These are phyloP conservation scores for Sabellastarte sp. DNA, from an alignment of 2,888 invertebrate genomes.

Conservation along the genomic window DNA sequence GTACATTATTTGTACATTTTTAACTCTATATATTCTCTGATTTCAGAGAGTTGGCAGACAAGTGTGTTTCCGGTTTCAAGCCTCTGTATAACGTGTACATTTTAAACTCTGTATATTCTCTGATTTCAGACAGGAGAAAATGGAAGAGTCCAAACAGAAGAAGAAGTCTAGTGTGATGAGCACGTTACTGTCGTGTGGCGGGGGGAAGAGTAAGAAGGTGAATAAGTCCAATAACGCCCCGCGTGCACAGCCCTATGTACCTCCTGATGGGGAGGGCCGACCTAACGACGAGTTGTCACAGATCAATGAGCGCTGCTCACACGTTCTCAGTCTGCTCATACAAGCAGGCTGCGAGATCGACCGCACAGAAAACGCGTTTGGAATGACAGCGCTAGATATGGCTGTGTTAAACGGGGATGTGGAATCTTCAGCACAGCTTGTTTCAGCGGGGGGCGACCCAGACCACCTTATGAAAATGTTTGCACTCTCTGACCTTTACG, in stretches of 20 bases:
- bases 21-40: too few species aligned
- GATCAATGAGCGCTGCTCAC: conserved; percentile 20
- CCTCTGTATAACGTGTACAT: too few species aligned
- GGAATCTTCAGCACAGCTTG: conserved; percentile 29
- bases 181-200: conserved; percentile 29
- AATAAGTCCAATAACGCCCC: conserved; percentile 10
- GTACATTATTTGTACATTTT: too few species aligned
- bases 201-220: conserved; percentile 27
- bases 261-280: conserved; percentile 3
- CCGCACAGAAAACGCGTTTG: conserved; percentile 29
- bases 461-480: conserved; percentile 33
- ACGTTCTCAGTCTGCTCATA: conserved; percentile 26
- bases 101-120: too few species aligned
- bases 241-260: conserved; percentile 9
- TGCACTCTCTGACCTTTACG: conserved; percentile 30
- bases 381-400: conserved; percentile 35
- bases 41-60: too few species aligned
- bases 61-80: too few species aligned
- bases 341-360: conserved; percentile 30
- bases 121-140: conserved; percentile 18
- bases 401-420: conserved; percentile 33
- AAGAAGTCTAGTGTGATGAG: conserved; percentile 20
- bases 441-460: conserved; percentile 28
- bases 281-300: conserved; percentile 13
- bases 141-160: conserved; percentile 15